Evolutionary conservation across 2,888 invertebrate genomes (phyloP).

Genomic region (Ischnura elegans): DNA sequence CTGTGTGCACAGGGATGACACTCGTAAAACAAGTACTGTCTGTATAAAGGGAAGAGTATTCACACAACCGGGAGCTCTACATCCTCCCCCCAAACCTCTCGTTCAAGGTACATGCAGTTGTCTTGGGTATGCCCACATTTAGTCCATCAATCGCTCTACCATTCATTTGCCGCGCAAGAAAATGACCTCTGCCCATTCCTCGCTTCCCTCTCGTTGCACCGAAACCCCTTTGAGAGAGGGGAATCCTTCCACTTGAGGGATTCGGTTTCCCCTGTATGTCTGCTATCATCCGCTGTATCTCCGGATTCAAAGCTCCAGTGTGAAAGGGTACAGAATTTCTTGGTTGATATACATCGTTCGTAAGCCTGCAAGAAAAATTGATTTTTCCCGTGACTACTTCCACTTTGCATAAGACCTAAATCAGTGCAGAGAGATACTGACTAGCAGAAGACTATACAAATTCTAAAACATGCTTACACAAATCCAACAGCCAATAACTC

Average conservation of each 20-base stretch:
- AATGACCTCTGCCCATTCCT: conserved; percentile 33
- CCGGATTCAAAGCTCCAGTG: conserved; percentile 55
- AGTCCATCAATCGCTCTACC: not conserved
- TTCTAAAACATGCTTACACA: too few relatives aligned
- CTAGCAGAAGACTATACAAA: too few relatives aligned
- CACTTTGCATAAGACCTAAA: too few relatives aligned
- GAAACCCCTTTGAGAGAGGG: not conserved
- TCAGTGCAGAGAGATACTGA: too few relatives aligned
- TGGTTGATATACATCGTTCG: not conserved
- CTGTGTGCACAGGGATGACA: not conserved
- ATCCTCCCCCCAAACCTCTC: conserved; percentile 18
- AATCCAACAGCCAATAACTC: too few relatives aligned
- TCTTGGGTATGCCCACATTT: not conserved
- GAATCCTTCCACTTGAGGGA: not conserved
- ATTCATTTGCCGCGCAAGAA: not conserved
- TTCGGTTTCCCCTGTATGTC: conserved; percentile 20
- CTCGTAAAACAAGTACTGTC: not conserved
- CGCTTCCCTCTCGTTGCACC: not conserved
- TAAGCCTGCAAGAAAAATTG: not conserved
- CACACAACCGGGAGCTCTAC: not conserved
- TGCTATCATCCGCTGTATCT: conserved; percentile 40
- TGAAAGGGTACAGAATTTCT: not conserved
- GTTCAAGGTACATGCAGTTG: not conserved
- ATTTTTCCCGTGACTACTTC: too few relatives aligned
- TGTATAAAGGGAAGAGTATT: not conserved